Conservation (phyloP, 2,797 vertebrate species). For the Cephalopachus bancanus region DNA sequence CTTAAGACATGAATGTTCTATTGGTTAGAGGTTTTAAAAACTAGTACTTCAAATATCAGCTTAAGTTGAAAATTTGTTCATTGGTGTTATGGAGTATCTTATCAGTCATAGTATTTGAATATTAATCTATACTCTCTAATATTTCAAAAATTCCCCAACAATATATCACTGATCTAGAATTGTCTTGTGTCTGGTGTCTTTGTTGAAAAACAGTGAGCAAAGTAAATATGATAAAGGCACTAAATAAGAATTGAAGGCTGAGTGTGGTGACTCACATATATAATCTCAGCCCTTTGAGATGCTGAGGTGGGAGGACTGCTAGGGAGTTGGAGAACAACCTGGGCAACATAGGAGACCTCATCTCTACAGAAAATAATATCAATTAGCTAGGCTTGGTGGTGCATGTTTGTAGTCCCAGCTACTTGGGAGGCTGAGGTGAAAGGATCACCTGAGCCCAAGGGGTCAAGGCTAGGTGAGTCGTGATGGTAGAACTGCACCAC, state of each 20-base stretch:
- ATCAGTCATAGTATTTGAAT: neutral
- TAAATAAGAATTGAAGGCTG: neutral
- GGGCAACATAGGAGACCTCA: too few species aligned
- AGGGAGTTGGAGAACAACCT: too few species aligned
- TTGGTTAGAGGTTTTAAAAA: conserved; percentile 33
- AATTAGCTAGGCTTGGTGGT: too few species aligned
- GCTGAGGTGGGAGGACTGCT: too few species aligned
- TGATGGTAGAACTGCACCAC: too few species aligned
- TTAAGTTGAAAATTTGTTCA: neutral
- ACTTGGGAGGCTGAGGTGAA: too few species aligned
- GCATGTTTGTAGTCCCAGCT: too few species aligned
- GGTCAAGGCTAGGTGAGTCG: too few species aligned
- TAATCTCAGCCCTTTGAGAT: too few species aligned
- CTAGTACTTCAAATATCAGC: neutral
- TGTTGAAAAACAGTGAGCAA: neutral
- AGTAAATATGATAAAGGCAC: neutral
- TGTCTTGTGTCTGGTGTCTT: neutral
- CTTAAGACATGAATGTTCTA: conserved; percentile 2
- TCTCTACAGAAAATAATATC: too few species aligned
- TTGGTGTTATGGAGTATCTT: neutral
- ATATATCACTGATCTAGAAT: neutral
- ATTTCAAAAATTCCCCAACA: neutral
- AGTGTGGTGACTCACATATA: too few species aligned
- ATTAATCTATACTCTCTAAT: neutral
- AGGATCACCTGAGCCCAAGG: too few species aligned